These are phyloP conservation scores for Leptoteleia sp. DNA, from an alignment of 1,140 invertebrate genomes.

Conservation along the genomic window DNA sequence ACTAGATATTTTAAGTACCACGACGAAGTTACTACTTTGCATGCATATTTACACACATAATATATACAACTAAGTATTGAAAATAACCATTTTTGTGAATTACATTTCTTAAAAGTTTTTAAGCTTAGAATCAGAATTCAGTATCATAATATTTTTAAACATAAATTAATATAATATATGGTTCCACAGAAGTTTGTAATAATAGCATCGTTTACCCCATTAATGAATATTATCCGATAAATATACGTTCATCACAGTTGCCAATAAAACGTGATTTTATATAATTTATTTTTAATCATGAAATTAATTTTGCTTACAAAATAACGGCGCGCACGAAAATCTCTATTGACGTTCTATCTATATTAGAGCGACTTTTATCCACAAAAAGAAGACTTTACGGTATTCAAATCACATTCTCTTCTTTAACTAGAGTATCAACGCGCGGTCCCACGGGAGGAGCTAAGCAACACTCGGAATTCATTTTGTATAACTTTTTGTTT, in stretches of 20 bases:
- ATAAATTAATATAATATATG: too few relatives aligned
- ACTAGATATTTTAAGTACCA: constrained; percentile 1
- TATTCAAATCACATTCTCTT: constrained; percentile 13
- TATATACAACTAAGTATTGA: neutral
- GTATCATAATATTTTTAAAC: too few relatives aligned
- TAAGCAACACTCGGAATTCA: neutral
- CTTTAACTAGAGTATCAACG: neutral
- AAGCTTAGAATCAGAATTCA: too few relatives aligned
- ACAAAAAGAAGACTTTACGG: constrained; percentile 1
- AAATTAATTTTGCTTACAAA: constrained; percentile 1
- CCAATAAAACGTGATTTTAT: too few relatives aligned
- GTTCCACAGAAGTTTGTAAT: too few relatives aligned
- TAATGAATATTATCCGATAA: too few relatives aligned
- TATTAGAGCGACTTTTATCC: constrained; percentile 13
- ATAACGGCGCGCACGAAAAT: neutral
- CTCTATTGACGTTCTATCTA: constrained; percentile 9
- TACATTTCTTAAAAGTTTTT: neutral
- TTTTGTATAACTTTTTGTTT: neutral
- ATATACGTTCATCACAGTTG: too few relatives aligned
- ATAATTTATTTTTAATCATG: too few relatives aligned
- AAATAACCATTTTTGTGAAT: neutral
- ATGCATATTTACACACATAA: neutral
- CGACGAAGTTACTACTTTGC: neutral
- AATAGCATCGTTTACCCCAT: too few relatives aligned
- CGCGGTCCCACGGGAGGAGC: neutral